phyloP scores from a whole-genome alignment of 2,113 vertebrate genomes.

The Piprites chloris region DNA sequence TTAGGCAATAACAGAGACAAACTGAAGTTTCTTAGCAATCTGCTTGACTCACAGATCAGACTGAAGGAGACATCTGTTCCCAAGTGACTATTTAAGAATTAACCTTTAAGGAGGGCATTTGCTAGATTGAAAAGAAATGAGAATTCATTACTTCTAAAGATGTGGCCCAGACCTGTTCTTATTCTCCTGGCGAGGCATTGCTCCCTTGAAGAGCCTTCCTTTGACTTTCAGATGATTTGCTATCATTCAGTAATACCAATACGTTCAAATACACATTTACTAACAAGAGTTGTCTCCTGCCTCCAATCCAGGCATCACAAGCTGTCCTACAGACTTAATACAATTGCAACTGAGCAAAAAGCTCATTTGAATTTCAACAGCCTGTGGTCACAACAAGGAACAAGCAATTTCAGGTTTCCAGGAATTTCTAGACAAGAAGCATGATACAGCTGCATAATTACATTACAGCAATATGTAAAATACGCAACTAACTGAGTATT shows the following conservation, averaged over 20 bases:
- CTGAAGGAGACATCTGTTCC: slow-evolving; percentile 10
- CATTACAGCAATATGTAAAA: background rate
- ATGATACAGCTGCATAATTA: background rate
- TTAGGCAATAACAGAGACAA: background rate
- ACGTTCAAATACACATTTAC: background rate
- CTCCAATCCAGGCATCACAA: background rate
- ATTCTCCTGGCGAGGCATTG: background rate
- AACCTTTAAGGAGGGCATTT: slow-evolving; percentile 53
- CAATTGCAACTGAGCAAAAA: background rate
- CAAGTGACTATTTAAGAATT: slow-evolving; percentile 41
- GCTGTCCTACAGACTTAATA: background rate
- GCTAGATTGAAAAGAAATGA: slow-evolving; percentile 35
- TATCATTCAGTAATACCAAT: background rate
- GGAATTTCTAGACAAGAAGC: background rate
- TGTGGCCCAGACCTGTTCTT: background rate
- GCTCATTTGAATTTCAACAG: slow-evolving; percentile 34
- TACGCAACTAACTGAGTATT: background rate
- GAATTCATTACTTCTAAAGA: slow-evolving; percentile 16
- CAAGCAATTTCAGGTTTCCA: slow-evolving; percentile 1
- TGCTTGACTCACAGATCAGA: background rate
- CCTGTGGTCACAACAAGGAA: background rate
- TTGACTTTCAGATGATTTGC: background rate
- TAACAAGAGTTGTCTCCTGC: background rate
- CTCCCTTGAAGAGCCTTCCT: background rate
- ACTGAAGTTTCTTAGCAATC: slow-evolving; percentile 4